These are phyloP conservation scores for Serripes groenlandicus DNA, from an alignment of 2,888 invertebrate species.

Conservation along the genomic window DNA sequence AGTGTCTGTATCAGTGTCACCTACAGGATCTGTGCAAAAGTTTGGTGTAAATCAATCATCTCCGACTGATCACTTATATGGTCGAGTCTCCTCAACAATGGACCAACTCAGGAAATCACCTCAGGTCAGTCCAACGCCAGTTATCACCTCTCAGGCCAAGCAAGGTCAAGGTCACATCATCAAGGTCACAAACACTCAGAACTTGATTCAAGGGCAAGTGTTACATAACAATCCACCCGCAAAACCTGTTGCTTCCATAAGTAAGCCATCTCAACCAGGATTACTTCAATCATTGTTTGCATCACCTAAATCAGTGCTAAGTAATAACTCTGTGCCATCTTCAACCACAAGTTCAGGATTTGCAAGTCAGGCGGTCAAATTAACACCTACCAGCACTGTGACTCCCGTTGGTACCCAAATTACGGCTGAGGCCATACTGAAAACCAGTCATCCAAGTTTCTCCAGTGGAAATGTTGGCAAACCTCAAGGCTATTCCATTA, in stretches of 20 bases:
- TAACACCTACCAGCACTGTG: constrained; percentile 8
- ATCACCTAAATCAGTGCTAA: constrained; percentile 32
- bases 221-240: constrained; percentile 22
- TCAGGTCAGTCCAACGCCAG: constrained; percentile 7
- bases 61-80: constrained; percentile 8
- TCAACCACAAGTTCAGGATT: background rate
- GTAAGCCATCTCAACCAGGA: constrained; percentile 34
- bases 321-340: constrained; percentile 4
- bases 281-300: constrained; percentile 51
- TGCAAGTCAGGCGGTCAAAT: background rate
- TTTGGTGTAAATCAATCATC: constrained; percentile 14
- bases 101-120: constrained; percentile 66
- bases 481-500: constrained; percentile 13
- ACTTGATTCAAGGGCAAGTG: constrained; percentile 35
- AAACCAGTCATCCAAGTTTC: background rate
- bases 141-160: constrained; percentile 38
- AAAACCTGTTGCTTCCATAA: constrained; percentile 26
- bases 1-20: background rate
- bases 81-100: constrained; percentile 12
- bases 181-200: constrained; percentile 24
- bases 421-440: constrained; percentile 11
- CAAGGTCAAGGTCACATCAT: constrained; percentile 18
- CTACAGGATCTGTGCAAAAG: constrained; percentile 1
- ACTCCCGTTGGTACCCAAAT: constrained; percentile 2
- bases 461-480: constrained; percentile 26